A percentile compares a stretch with the other conserved stretches of the same genome.
Conservation (phyloP, 2,888 invertebrate genomes). For the Agriopis leucophaearia region DNA sequence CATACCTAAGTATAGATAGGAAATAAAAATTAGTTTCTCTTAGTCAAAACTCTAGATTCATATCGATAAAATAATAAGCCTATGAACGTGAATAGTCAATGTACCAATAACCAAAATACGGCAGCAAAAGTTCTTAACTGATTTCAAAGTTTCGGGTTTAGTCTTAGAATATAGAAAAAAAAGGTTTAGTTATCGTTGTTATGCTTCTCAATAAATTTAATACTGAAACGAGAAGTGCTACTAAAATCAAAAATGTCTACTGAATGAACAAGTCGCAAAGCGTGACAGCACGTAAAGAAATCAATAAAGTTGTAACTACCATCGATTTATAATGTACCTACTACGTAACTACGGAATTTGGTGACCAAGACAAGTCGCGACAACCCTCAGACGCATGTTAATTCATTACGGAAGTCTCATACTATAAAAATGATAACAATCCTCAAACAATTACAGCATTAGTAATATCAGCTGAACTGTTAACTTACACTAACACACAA, state of each 20-base stretch:
- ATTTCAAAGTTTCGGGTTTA: too few relatives aligned
- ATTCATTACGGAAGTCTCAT: slow-evolving; percentile 11
- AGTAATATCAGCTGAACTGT: slow-evolving; percentile 10
- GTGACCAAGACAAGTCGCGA: neutral
- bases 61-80: too few relatives aligned
- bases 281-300: neutral
- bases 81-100: too few relatives aligned
- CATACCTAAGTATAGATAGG: too few relatives aligned
- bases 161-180: too few relatives aligned
- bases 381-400: neutral
- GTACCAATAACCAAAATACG: too few relatives aligned
- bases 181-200: neutral
- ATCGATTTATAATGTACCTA: too few relatives aligned
- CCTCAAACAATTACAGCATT: slow-evolving; percentile 20
- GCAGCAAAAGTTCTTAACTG: too few relatives aligned
- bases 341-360: slow-evolving; percentile 15
- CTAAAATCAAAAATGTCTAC: neutral
- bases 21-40: too few relatives aligned
- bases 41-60: too few relatives aligned
- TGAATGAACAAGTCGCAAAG: slow-evolving; percentile 11
- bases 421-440: slow-evolving; percentile 15
- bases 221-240: neutral
- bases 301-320: too few relatives aligned
- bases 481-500: slow-evolving; percentile 5
- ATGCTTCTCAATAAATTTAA: neutral